A percentile compares a stretch with the other conserved stretches of the same genome.
These are phyloP conservation scores for Homalodisca vitripennis DNA, from an alignment of 1,140 invertebrate genomes.

Conservation along the genomic window DNA sequence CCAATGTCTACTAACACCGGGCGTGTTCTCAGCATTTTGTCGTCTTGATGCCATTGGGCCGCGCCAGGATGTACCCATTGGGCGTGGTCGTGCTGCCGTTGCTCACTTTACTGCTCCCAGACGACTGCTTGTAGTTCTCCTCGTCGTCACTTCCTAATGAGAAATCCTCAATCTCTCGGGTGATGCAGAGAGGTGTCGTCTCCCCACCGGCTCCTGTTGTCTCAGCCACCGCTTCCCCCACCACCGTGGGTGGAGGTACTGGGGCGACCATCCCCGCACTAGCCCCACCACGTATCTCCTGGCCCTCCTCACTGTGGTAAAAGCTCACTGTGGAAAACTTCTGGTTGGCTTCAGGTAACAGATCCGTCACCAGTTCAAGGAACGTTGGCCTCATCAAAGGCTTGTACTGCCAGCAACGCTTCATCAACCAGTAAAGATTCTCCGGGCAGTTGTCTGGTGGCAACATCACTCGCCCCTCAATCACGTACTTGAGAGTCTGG, in stretches of 20 bases:
- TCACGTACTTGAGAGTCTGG: constrained; percentile 79
- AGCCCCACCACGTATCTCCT: constrained; percentile 50
- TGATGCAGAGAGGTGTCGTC: constrained; percentile 42
- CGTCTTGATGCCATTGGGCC: constrained; percentile 35
- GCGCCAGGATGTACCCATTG: constrained; percentile 47
- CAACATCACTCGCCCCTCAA: constrained; percentile 89
- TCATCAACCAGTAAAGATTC: constrained; percentile 85
- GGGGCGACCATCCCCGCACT: constrained; percentile 25
- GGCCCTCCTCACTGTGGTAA: constrained; percentile 68
- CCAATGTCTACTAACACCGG: not conserved
- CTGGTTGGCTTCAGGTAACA: constrained; percentile 56
- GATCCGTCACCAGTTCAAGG: constrained; percentile 62
- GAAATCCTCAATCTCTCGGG: constrained; percentile 43
- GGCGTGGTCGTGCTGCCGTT: constrained; percentile 48
- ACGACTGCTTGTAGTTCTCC: constrained; percentile 42
- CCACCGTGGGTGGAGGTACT: not conserved
- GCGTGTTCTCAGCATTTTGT: constrained; percentile 34
- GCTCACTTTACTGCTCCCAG: constrained; percentile 51
- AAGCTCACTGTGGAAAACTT: constrained; percentile 73
- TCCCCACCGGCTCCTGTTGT: constrained; percentile 34
- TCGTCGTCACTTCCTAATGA: constrained; percentile 40
- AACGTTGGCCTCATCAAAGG: constrained; percentile 77
- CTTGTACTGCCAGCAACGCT: constrained; percentile 82
- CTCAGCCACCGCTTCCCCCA: not conserved
- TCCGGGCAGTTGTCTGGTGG: constrained; percentile 92